Conservation (phyloP, 2,888 invertebrate species). For the Cheilosia variabilis region DNA sequence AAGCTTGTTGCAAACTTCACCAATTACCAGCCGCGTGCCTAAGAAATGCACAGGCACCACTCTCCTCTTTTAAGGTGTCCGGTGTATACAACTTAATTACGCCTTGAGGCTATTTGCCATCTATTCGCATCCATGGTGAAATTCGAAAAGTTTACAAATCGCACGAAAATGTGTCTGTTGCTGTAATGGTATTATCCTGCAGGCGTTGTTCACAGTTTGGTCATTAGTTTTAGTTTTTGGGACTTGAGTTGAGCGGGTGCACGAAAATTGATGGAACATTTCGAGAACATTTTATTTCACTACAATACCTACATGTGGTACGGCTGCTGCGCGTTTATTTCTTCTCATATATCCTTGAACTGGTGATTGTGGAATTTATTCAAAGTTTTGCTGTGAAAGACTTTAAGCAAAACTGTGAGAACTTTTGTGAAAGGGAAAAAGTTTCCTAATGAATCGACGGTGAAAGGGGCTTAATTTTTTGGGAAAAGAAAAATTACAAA, state of each 20-base stretch:
- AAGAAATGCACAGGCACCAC: constrained; percentile 22
- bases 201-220: constrained; percentile 66
- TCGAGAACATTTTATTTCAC: not conserved
- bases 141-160: constrained; percentile 46
- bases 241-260: constrained; percentile 3
- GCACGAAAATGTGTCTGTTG: constrained; percentile 23
- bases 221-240: constrained; percentile 68
- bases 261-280: constrained; percentile 12
- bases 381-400: constrained; percentile 23
- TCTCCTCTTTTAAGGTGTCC: constrained; percentile 40
- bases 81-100: constrained; percentile 63
- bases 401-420: not conserved
- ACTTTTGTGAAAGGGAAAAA: constrained; percentile 6
- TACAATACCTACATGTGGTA: not conserved
- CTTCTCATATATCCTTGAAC: constrained; percentile 9
- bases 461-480: constrained; percentile 21
- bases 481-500: not conserved
- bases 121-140: constrained; percentile 28
- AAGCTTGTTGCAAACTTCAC: constrained; percentile 74
- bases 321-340: not conserved
- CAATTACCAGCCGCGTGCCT: constrained; percentile 56
- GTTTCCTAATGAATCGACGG: constrained; percentile 50
- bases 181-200: constrained; percentile 65
- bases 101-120: constrained; percentile 47
- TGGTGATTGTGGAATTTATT: constrained; percentile 19